These are phyloP conservation scores for Drosophila guanche DNA, from an alignment of 1,140 invertebrate species.

Conservation along the genomic window DNA sequence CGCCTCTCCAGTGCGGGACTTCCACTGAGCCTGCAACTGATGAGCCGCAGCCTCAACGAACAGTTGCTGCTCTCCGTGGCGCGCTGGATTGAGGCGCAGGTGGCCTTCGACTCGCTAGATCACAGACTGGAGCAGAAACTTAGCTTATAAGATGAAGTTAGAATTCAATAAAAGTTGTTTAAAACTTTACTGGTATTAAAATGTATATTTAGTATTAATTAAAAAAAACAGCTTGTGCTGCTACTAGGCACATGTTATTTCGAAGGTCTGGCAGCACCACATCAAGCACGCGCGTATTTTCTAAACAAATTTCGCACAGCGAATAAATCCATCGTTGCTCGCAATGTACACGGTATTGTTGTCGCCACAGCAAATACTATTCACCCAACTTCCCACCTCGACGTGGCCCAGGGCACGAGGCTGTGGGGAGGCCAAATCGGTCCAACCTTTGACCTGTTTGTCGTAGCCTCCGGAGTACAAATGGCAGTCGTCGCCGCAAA, in stretches of 20 bases:
- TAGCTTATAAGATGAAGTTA: conserved; percentile 7
- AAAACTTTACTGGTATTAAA: not conserved
- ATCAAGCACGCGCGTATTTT: not conserved
- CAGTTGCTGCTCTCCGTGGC: conserved; percentile 90
- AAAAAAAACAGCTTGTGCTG: conserved; percentile 9
- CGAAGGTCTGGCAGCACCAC: conserved; percentile 5
- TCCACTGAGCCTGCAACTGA: conserved; percentile 96
- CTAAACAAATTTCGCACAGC: conserved; percentile 66
- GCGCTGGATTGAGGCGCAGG: conserved; percentile 91
- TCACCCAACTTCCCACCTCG: conserved; percentile 68
- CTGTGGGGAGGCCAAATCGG: conserved; percentile 44
- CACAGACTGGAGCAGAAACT: conserved; percentile 41
- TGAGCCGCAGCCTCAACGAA: conserved; percentile 92
- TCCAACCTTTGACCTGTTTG: conserved; percentile 79
- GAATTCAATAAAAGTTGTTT: conserved; percentile 17
- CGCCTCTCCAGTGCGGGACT: conserved; percentile 90
- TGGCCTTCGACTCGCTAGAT: conserved; percentile 86
- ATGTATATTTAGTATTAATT: not conserved
- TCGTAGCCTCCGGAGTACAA: conserved; percentile 79
- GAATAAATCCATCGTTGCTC: conserved; percentile 65
- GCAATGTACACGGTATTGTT: conserved; percentile 69
- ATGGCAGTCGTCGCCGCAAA: conserved; percentile 64
- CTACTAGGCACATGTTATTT: not conserved
- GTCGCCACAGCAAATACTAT: conserved; percentile 65
- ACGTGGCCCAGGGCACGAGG: conserved; percentile 67